Evolutionary conservation across 30 jellyfish, hydroid and myxozoan genomes (phyloP), one percentile per base, ranked within the genome.

Genomic region (Clytia hemisphaerica): DNA sequence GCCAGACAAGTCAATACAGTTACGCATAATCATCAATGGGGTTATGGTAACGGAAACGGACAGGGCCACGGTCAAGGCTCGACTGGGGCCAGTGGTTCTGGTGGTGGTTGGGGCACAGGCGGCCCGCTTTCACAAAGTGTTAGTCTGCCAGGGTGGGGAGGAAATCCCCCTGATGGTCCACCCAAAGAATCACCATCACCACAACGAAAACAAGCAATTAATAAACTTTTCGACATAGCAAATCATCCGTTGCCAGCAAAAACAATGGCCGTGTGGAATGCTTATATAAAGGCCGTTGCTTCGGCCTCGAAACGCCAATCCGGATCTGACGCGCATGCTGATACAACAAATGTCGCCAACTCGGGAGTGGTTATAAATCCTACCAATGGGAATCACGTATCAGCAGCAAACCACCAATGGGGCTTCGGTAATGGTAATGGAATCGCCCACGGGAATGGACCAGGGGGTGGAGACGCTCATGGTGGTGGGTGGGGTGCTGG

Each of bases 401-500:
- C 26, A 36, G 78, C 44, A 10, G 68, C 37, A 65, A 37, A 48
- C 33, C 78, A 65, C 33, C 69, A 45, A 35, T 65, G 61, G 62
- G 78, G 78, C 24, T 65, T 7, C 70, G 78, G 78, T 6, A 65
- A 65, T 37, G 78, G 78, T 4, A 65, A 65, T 45, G 78, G 78
- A 16, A 21, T 37, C 4, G 78, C 78, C 7, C n/a, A 45, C 6
- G 78, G 78, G 3, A 15, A 34, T 37, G 78, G 78, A 9, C 24
- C 37, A 3, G 67, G 67, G n/a, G 78, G 78, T 15, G 78, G 78
- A 9, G 25, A 61, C 32, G 78, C 68, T 32, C 37, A 34, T 65
- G 78, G 37, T 12, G 78, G 78, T 6, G 78, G 78, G 2, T 65
- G 78, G 78, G 78, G 78, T 7, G 78, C 78, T 14, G 78, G 78